These are phyloP conservation scores for Plagodis dolabraria DNA, from an alignment of 2,888 invertebrate species.

Conservation along the genomic window DNA sequence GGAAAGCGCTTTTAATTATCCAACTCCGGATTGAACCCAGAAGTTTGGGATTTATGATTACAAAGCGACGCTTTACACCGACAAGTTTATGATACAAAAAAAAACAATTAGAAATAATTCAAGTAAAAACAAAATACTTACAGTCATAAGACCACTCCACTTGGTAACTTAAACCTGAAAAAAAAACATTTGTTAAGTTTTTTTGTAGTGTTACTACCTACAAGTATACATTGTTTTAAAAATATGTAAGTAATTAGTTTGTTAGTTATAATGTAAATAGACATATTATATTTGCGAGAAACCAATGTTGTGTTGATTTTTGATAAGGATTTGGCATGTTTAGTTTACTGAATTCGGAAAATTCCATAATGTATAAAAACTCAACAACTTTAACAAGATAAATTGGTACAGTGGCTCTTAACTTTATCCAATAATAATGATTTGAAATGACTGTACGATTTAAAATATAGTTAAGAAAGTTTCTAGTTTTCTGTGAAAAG, in stretches of 20 bases:
- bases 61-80: too few relatives aligned
- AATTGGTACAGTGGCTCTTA: too few relatives aligned
- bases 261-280: conserved; percentile 7
- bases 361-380: conserved; percentile 5
- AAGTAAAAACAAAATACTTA: conserved; percentile 47
- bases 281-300: conserved; percentile 2
- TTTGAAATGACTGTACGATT: too few relatives aligned
- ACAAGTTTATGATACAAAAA: not conserved
- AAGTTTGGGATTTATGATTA: too few relatives aligned
- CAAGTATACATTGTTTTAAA: not conserved
- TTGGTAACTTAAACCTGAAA: conserved; percentile 59
- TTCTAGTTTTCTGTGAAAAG: too few relatives aligned
- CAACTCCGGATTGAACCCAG: too few relatives aligned
- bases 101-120: not conserved
- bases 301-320: conserved; percentile 9
- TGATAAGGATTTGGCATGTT: conserved; percentile 25
- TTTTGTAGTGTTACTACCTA: not conserved
- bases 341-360: conserved; percentile 18
- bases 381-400: too few relatives aligned
- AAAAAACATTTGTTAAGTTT: conserved; percentile 29
- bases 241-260: not conserved
- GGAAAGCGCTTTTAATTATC: too few relatives aligned
- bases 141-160: conserved; percentile 68
- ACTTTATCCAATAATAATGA: too few relatives aligned
- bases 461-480: too few relatives aligned